phyloP scores from a whole-genome alignment of 2,888 invertebrate genomes.

The Acleris sparsana region DNA sequence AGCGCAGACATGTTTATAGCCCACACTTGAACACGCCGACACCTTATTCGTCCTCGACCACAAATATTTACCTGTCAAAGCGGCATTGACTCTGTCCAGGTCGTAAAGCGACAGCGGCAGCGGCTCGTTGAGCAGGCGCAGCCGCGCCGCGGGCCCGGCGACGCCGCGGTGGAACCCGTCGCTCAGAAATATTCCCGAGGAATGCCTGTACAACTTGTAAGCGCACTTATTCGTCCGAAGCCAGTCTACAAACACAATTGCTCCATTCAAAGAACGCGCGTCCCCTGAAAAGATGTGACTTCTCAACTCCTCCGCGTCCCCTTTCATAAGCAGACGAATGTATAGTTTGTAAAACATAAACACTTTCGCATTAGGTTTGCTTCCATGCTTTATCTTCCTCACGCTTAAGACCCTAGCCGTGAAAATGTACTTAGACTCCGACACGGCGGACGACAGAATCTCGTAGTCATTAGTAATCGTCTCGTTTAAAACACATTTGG shows the following conservation, averaged over 20 bases:
- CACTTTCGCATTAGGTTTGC: conserved; percentile 66
- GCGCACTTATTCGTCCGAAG: conserved; percentile 76
- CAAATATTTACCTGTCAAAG: conserved; percentile 81
- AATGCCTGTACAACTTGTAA: conserved; percentile 77
- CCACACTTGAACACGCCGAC: conserved; percentile 51
- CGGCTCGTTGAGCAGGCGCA: conserved; percentile 77
- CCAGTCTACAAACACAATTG: conserved; percentile 77
- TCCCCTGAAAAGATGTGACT: conserved; percentile 72
- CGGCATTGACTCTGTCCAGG: conserved; percentile 80
- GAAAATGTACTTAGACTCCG: conserved; percentile 82
- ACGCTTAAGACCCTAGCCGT: conserved; percentile 77
- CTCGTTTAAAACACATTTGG: conserved; percentile 81
- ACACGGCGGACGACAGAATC: conserved; percentile 80
- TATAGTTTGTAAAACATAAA: conserved; percentile 78
- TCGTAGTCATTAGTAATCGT: conserved; percentile 83
- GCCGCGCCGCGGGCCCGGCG: conserved; percentile 63
- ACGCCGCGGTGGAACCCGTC: conserved; percentile 69
- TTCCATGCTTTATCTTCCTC: conserved; percentile 75
- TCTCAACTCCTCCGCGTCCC: conserved; percentile 69
- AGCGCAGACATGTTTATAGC: conserved; percentile 32
- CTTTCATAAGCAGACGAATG: conserved; percentile 74
- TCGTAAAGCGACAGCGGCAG: conserved; percentile 79
- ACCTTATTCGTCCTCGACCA: conserved; percentile 50
- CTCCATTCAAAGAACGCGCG: conserved; percentile 72
- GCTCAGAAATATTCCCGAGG: conserved; percentile 79